phyloP scores from a whole-genome alignment of 2,113 vertebrate species.

The Psephotus haematonotus region DNA sequence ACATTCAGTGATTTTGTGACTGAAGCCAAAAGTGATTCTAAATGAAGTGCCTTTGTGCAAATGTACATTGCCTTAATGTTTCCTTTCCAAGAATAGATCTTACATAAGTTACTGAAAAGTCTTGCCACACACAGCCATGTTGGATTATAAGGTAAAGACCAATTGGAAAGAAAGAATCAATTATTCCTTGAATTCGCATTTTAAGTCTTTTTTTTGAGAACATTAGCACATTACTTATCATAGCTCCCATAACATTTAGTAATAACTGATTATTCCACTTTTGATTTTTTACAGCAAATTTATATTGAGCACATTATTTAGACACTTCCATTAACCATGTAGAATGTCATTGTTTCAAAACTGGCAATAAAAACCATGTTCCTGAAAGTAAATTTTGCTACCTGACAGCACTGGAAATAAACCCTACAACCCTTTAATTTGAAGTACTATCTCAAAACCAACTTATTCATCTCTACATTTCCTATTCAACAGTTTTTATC shows the following conservation, averaged over 20 bases:
- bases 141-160: not conserved
- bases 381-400: slow-evolving; percentile 1
- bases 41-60: not conserved
- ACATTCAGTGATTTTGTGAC: not conserved
- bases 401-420: not conserved
- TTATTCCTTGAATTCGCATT: not conserved
- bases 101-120: not conserved
- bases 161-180: not conserved
- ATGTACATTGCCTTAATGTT: not conserved
- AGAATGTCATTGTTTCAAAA: slow-evolving; percentile 15
- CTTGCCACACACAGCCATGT: not conserved
- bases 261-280: not conserved
- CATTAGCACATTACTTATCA: not conserved
- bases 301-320: not conserved
- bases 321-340: not conserved
- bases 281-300: not conserved
- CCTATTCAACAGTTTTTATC: not conserved
- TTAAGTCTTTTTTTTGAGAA: not conserved
- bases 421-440: not conserved
- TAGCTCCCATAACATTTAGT: not conserved
- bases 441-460: not conserved
- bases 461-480: not conserved
- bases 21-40: not conserved
- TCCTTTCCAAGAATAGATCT: not conserved
- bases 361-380: not conserved